phyloP scores from a whole-genome alignment of 2,113 vertebrate species.

The Parus major region DNA sequence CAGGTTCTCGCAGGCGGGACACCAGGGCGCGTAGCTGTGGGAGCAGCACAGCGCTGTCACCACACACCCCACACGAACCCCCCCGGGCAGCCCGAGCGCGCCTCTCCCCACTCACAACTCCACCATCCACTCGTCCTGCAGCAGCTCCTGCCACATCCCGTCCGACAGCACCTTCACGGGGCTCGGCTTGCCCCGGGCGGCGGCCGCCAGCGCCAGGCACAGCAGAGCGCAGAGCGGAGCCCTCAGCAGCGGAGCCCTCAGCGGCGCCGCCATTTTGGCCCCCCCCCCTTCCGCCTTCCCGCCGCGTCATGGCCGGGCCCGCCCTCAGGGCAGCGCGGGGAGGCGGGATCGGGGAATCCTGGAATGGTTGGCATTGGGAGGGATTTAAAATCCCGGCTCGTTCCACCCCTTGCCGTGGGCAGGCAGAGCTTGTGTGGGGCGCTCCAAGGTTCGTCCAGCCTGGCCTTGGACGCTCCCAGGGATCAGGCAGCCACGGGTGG shows the following conservation, averaged over 20 bases:
- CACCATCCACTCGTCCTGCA: conserved; percentile 95
- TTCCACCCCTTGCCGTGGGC: fast-evolving
- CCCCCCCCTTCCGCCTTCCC: conserved; percentile 1
- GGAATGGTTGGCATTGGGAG: fast-evolving
- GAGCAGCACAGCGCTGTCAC: background rate
- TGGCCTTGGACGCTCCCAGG: fast-evolving
- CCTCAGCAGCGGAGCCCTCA: background rate
- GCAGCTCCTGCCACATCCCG: conserved; percentile 87
- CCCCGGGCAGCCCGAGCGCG: background rate
- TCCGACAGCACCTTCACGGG: conserved; percentile 86
- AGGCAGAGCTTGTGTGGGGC: fast-evolving
- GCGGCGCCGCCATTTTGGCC: conserved; percentile 50
- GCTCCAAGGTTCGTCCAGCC: fast-evolving
- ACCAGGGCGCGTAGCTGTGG: conserved; percentile 94
- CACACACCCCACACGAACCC: background rate
- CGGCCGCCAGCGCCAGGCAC: background rate
- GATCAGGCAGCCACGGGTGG: fast-evolving
- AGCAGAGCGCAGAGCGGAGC: background rate
- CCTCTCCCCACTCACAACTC: conserved; percentile 87
- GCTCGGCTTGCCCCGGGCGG: conserved; percentile 44
- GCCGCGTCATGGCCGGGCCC: background rate
- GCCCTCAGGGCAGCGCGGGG: background rate
- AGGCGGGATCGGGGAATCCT: fast-evolving
- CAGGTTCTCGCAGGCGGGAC: conserved; percentile 92
- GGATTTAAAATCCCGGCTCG: fast-evolving